Conservation (phyloP, 2,888 invertebrate species). For the Chrysolina americana region DNA sequence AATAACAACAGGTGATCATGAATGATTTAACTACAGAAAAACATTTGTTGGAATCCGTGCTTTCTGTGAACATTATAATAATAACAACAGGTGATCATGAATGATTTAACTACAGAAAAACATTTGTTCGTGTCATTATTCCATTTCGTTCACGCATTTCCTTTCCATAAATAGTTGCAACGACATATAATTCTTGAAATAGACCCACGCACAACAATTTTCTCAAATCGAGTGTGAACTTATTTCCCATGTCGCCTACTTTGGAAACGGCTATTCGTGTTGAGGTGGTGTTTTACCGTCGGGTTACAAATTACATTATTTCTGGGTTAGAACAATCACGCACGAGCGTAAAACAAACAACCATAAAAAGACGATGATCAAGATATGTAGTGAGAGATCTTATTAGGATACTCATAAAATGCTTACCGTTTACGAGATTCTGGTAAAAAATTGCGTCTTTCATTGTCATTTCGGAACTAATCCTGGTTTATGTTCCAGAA, state of each 20-base stretch:
- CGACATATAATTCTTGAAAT: not conserved
- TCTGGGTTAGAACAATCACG: slow-evolving; percentile 27
- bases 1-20: too few relatives aligned
- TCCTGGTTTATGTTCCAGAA: not conserved
- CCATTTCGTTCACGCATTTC: not conserved
- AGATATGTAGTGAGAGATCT: slow-evolving; percentile 20
- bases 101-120: not conserved
- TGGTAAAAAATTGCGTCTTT: not conserved
- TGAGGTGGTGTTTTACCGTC: slow-evolving; percentile 22
- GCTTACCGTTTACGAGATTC: not conserved
- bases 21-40: not conserved
- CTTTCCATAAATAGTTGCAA: not conserved
- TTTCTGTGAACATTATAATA: too few relatives aligned
- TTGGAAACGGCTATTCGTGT: slow-evolving; percentile 15
- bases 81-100: too few relatives aligned
- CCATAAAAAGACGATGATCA: slow-evolving; percentile 26
- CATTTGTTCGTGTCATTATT: not conserved
- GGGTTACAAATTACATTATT: slow-evolving; percentile 39
- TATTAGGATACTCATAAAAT: slow-evolving; percentile 25
- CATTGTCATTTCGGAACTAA: not conserved
- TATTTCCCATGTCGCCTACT: slow-evolving; percentile 25
- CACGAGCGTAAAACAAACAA: slow-evolving; percentile 30
- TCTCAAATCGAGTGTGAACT: slow-evolving; percentile 33
- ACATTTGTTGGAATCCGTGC: not conserved
- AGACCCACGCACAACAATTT: slow-evolving; percentile 35